Conservation (phyloP, 2,113 vertebrate genomes). For the Sinocyclocheilus maitianheensis region DNA sequence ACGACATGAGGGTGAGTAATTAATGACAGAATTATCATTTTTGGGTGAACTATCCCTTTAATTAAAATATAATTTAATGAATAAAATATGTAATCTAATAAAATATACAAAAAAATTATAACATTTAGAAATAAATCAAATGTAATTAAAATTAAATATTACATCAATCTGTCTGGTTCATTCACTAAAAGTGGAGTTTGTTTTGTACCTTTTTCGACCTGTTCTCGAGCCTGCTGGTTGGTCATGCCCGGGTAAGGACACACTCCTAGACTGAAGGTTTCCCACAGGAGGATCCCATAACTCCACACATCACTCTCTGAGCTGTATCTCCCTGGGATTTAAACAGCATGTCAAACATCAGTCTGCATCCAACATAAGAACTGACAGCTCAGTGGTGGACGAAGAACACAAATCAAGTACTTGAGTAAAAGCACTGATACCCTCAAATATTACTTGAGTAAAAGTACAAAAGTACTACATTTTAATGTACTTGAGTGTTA, state of each 20-base stretch:
- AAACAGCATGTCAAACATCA: neutral
- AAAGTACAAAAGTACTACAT: too few species aligned
- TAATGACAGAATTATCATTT: too few species aligned
- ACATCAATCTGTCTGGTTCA: neutral
- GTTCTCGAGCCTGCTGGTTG: conserved; percentile 96
- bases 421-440: too few species aligned
- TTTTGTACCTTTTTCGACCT: conserved; percentile 91
- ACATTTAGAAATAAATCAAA: too few species aligned
- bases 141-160: neutral
- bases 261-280: conserved; percentile 95
- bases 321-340: conserved; percentile 88
- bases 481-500: too few species aligned
- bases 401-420: too few species aligned
- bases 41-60: too few species aligned
- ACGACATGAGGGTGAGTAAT: too few species aligned
- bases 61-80: neutral
- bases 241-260: conserved; percentile 98
- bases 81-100: too few species aligned
- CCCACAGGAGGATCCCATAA: conserved; percentile 96
- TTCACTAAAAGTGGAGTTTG: neutral
- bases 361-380: neutral
- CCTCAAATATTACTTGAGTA: too few species aligned
- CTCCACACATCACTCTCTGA: conserved; percentile 98
- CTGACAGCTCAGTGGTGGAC: neutral
- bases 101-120: too few species aligned